These are phyloP conservation scores for Malurus leucopterus DNA, from an alignment of 2,797 vertebrate genomes.

Conservation along the genomic window DNA sequence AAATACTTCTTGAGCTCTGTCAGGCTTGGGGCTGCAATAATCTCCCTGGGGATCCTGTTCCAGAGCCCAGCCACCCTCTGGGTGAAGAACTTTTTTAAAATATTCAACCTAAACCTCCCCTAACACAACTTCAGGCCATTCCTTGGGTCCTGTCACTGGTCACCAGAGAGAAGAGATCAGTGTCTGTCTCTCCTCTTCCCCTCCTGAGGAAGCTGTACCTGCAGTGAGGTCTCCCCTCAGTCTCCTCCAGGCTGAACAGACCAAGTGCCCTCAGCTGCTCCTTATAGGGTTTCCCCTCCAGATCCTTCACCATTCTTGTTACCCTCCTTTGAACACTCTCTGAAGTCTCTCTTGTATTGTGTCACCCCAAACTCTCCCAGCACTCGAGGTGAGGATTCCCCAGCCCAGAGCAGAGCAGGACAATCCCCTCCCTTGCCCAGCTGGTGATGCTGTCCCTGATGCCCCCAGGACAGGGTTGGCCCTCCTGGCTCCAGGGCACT, in stretches of 20 bases:
- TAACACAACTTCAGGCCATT: background rate
- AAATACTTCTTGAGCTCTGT: background rate
- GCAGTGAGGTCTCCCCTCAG: background rate
- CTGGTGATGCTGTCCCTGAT: background rate
- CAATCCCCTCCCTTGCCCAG: background rate
- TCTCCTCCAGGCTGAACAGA: background rate
- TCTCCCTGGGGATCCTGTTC: background rate
- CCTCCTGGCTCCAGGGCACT: background rate
- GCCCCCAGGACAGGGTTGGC: background rate
- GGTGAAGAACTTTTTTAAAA: background rate
- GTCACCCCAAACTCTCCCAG: accelerated
- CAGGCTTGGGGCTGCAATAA: background rate
- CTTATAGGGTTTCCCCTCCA: accelerated
- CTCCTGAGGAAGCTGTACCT: background rate
- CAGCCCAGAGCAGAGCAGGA: background rate
- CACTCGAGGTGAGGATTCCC: accelerated
- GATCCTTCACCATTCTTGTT: background rate
- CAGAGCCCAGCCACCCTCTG: background rate
- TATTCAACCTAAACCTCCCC: background rate
- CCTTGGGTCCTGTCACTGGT: background rate
- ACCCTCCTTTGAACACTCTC: background rate
- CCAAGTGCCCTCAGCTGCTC: background rate
- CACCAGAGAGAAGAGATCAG: background rate
- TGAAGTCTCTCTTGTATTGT: background rate
- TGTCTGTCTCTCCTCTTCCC: background rate